Base-by-base conservation (phyloP, 1,140 invertebrate species). In the Zaprionus davidi region DNA sequence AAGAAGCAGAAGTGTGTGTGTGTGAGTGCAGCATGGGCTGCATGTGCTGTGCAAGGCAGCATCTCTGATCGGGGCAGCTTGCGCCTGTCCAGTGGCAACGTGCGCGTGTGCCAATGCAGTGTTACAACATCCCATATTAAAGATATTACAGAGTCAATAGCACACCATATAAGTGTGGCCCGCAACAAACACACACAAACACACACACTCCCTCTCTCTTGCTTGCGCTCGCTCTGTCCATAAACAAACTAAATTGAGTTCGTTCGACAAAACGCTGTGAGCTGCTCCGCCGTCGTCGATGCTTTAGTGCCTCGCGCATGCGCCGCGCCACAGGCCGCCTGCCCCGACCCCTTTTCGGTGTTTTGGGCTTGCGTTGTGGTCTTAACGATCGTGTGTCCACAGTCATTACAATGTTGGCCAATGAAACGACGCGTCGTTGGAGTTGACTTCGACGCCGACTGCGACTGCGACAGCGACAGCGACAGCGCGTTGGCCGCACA, bases 351-450 rank as follows among this genome's bases (percentile, higher is more conserved):
- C 78, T 60, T 66, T 64, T 70, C 31, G 22, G 15, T 59, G 58
- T 66, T 62, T 55, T 59, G 66, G 83, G 66, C 80, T 81, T 75
- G 70, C 81, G 72, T 69, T 77, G 69, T 70, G 83, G 80, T 80
- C 90, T 91, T 91, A 91, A 91, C 84, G 88, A 91, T 91, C 90
- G 88, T 91, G 90, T 92, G 90, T 90, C 83, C 90, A 88, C 84
- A 90, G 80, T 92, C 90, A 91, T 90, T 92, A 91, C 87, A 91
- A 91, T 88, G 86, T 90, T 90, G 85, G 85, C 81, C 85, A 88
- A 90, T 84, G 85, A 81, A 78, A 76, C 85, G 68, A 46, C 22
- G 36, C 31, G 46, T 31, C 46, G 63, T 56, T 62, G 75, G 51
- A 15, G 41, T 53, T 41, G 67, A 31, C 79, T 49, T 57, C 62